A percentile compares a stretch with the other conserved stretches of the same genome.
These are phyloP conservation scores for Rhynchonema sp. DNA, from an alignment of 2,888 invertebrate genomes.

Conservation along the genomic window DNA sequence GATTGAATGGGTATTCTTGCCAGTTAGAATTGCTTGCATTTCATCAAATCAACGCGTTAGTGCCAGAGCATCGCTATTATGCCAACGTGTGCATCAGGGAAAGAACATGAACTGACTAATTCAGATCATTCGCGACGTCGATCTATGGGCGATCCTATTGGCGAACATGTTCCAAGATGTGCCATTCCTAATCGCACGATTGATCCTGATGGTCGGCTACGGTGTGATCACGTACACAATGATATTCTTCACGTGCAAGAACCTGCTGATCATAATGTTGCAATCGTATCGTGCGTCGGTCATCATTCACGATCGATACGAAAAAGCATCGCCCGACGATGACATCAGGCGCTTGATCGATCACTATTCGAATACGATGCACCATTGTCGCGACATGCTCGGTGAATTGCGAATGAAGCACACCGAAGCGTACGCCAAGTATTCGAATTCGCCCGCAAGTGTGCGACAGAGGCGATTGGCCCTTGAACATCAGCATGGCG, in stretches of 20 bases:
- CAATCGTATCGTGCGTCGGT: constrained; percentile 44
- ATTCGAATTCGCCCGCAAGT: background rate
- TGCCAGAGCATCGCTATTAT: too few species aligned
- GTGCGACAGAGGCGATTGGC: background rate
- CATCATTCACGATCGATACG: constrained; percentile 5
- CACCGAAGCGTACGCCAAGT: background rate
- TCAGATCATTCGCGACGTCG: constrained; percentile 24
- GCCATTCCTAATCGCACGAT: constrained; percentile 32
- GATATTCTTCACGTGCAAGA: constrained; percentile 83
- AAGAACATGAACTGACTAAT: background rate
- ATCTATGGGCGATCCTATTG: constrained; percentile 33
- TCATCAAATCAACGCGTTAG: too few species aligned
- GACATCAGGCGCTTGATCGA: constrained; percentile 1
- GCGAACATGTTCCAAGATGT: constrained; percentile 33
- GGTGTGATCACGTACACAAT: constrained; percentile 81
- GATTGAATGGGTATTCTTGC: too few species aligned
- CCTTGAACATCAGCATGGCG: background rate
- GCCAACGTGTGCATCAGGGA: too few species aligned
- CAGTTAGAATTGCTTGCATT: too few species aligned
- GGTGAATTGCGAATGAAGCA: background rate
- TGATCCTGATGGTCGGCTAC: constrained; percentile 66
- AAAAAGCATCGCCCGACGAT: background rate
- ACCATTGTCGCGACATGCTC: constrained; percentile 5
- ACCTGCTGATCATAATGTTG: constrained; percentile 63
- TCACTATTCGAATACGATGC: background rate